phyloP scores from a whole-genome alignment of 2,888 invertebrate species.

The Sinotaia quadrata region DNA sequence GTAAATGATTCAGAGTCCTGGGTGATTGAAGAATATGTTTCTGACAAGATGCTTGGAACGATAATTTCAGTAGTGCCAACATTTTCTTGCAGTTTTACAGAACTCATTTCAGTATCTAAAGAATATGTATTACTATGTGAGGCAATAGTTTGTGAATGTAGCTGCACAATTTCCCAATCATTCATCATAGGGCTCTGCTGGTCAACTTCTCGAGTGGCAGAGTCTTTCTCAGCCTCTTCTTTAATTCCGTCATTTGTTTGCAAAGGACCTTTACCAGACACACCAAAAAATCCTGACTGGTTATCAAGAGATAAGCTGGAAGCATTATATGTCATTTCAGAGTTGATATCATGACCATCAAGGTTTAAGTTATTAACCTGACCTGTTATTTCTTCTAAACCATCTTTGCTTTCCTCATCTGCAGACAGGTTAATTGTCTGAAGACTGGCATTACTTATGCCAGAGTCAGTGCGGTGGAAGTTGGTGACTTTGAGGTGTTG shows the following conservation, averaged over 20 bases:
- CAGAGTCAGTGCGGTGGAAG: conserved; percentile 38
- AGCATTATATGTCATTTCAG: conserved; percentile 10
- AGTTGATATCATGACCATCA: background rate
- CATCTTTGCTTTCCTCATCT: conserved; percentile 28
- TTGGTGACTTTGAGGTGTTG: conserved; percentile 17
- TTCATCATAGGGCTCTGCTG: conserved; percentile 39
- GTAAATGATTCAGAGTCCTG: conserved; percentile 26
- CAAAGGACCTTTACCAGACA: too few relatives aligned
- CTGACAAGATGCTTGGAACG: background rate
- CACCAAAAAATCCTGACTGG: too few relatives aligned
- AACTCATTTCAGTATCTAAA: conserved; percentile 26
- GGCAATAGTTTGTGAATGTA: conserved; percentile 15
- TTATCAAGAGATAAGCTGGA: too few relatives aligned
- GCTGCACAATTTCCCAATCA: conserved; percentile 58
- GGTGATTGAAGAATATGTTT: background rate
- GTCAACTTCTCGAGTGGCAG: conserved; percentile 24
- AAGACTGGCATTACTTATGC: conserved; percentile 45
- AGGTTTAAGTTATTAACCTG: background rate
- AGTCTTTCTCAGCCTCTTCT: too few relatives aligned
- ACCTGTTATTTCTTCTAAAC: background rate
- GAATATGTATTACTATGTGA: conserved; percentile 37
- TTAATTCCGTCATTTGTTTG: too few relatives aligned
- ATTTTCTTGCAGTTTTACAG: conserved; percentile 27
- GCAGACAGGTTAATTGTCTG: conserved; percentile 37
- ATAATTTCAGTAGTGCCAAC: background rate